phyloP scores from a whole-genome alignment of 2,888 invertebrate genomes.

The Erynnis tages region DNA sequence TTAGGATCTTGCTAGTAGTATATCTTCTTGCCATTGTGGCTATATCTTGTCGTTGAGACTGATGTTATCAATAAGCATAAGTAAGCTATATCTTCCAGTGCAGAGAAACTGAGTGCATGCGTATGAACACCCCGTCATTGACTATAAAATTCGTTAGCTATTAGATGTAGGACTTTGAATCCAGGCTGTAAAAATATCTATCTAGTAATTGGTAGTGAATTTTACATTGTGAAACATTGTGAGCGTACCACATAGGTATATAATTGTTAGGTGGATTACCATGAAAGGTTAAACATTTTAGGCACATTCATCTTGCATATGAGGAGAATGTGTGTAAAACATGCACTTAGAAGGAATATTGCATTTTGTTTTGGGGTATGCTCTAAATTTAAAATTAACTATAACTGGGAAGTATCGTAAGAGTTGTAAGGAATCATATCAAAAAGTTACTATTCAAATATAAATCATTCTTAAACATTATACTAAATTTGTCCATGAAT shows the following conservation, averaged over 20 bases:
- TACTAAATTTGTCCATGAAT: constrained; percentile 33
- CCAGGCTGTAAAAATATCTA: constrained; percentile 76
- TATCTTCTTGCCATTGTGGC: constrained; percentile 40
- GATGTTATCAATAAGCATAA: constrained; percentile 67
- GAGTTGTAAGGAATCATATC: constrained; percentile 41
- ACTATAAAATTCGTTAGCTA: constrained; percentile 71
- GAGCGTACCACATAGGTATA: constrained; percentile 66
- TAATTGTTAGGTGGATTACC: constrained; percentile 64
- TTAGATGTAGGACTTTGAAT: constrained; percentile 76
- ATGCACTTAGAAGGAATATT: constrained; percentile 28
- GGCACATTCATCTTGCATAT: constrained; percentile 35
- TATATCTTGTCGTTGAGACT: constrained; percentile 69
- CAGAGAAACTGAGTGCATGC: constrained; percentile 38
- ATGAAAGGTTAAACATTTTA: constrained; percentile 50
- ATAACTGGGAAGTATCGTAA: constrained; percentile 22
- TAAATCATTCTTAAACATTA: constrained; percentile 31
- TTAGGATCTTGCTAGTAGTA: constrained; percentile 44
- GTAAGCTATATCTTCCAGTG: constrained; percentile 31
- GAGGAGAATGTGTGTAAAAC: constrained; percentile 15
- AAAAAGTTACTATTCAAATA: constrained; percentile 40
- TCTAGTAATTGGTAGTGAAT: constrained; percentile 77
- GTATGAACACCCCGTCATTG: constrained; percentile 55
- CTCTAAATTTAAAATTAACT: constrained; percentile 25
- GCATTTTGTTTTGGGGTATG: constrained; percentile 21
- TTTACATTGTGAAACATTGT: constrained; percentile 75